Conservation (phyloP, 2,797 vertebrate species). For the Monodelphis domestica region DNA sequence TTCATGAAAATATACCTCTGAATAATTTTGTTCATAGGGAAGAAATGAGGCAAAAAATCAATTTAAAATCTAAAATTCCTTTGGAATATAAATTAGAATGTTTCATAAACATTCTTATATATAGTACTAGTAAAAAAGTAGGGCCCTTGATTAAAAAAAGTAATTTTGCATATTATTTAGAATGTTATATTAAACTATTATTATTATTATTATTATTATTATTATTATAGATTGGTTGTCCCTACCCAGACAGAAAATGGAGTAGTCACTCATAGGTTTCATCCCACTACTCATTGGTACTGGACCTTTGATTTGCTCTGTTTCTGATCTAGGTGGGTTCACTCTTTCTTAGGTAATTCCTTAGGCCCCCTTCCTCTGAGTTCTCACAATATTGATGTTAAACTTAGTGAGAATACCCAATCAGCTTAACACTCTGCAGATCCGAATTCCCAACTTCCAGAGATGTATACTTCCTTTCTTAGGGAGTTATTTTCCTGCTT, state of each 20-base stretch:
- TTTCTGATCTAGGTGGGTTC: neutral
- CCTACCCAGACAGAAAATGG: too few species aligned
- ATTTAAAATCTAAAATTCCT: neutral
- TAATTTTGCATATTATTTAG: neutral
- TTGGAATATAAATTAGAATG: neutral
- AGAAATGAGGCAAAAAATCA: too few species aligned
- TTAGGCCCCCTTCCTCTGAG: neutral
- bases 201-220: too few species aligned
- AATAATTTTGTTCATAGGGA: conserved; percentile 2
- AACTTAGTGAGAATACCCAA: neutral
- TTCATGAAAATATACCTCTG: conserved; percentile 14
- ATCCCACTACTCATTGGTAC: neutral
- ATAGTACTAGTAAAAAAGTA: neutral
- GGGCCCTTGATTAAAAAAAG: neutral
- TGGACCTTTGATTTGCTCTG: neutral
- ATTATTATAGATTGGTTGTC: too few species aligned
- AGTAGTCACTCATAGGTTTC: neutral
- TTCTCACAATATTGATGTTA: neutral
- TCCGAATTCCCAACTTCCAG: neutral
- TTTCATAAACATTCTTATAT: neutral
- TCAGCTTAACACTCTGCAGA: neutral
- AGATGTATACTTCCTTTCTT: too few species aligned
- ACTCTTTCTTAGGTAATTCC: neutral
- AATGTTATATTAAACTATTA: neutral
- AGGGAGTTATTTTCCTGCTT: too few species aligned